Evolutionary conservation across 1,140 invertebrate species (phyloP).

Genomic region (Lordiphosa clarofinis): DNA sequence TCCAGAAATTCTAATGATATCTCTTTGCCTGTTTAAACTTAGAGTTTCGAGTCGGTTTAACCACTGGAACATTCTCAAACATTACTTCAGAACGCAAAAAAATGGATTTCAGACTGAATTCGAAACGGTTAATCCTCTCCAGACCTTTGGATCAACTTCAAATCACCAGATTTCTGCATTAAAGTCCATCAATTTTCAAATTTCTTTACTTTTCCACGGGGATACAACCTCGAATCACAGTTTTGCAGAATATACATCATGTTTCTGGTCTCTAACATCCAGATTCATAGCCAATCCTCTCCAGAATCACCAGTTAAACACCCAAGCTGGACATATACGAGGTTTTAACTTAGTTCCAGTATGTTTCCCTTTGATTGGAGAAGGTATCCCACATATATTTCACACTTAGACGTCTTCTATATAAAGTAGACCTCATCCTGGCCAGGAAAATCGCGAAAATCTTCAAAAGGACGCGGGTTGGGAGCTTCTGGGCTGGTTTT

Average conservation of each 20-base stretch:
- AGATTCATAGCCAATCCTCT: conserved; percentile 38
- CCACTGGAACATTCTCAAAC: no score
- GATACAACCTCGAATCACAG: neutral
- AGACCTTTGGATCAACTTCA: neutral
- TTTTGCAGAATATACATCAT: neutral
- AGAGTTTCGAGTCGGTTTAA: no score
- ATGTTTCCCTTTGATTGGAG: neutral
- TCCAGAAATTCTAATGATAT: neutral
- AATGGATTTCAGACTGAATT: no score
- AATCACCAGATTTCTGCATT: neutral
- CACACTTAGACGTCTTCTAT: neutral
- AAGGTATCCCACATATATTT: neutral
- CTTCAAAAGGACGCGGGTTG: conserved; percentile 16
- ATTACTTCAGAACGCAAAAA: no score
- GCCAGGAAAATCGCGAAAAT: conserved; percentile 17
- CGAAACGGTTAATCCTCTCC: conserved; percentile 1
- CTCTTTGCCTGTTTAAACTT: neutral
- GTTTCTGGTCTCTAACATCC: neutral
- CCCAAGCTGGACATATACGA: neutral
- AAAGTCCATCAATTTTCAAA: neutral
- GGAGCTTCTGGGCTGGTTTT: conserved; percentile 12
- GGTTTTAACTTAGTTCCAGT: neutral
- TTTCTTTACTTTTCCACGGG: neutral
- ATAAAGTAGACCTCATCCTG: conserved; percentile 20
- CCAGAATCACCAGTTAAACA: conserved; percentile 37